phyloP scores from a whole-genome alignment of 2,113 vertebrate genomes.

The Baryphthengus martii region DNA sequence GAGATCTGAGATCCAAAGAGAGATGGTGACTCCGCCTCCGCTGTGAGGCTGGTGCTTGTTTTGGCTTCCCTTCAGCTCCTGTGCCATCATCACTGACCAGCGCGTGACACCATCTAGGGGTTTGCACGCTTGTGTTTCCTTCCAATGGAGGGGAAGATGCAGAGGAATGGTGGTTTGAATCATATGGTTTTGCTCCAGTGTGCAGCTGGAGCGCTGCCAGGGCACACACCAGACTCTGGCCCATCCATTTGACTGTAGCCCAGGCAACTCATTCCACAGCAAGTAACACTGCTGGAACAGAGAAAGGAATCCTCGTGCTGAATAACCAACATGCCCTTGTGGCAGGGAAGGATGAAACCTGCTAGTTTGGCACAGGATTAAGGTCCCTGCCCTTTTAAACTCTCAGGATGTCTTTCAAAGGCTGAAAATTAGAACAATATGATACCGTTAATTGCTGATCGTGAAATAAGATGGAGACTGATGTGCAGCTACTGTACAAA shows the following conservation, averaged over 20 bases:
- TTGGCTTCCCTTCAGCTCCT: not conserved
- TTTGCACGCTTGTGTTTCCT: not conserved
- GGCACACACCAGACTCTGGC: not conserved
- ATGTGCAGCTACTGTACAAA: not conserved
- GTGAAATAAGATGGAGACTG: not conserved
- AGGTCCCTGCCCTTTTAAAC: not conserved
- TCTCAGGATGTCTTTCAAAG: fast-evolving
- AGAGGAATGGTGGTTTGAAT: not conserved
- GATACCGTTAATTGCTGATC: not conserved
- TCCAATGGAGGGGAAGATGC: fast-evolving
- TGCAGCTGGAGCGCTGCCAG: not conserved
- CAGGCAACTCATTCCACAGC: fast-evolving
- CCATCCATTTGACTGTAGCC: not conserved
- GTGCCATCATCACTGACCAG: not conserved
- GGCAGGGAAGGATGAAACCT: not conserved
- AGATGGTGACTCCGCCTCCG: not conserved
- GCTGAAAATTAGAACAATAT: not conserved
- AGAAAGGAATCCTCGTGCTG: fast-evolving
- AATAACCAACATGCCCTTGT: not conserved
- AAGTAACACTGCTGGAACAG: not conserved
- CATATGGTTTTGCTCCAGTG: not conserved
- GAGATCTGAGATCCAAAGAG: not conserved
- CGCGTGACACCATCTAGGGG: fast-evolving
- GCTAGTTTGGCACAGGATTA: not conserved
- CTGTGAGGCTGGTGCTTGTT: not conserved